Percentiles rank a stretch among this genome's conserved stretches.
Conservation (phyloP, 1,140 invertebrate genomes). For the Bombus turneri region DNA sequence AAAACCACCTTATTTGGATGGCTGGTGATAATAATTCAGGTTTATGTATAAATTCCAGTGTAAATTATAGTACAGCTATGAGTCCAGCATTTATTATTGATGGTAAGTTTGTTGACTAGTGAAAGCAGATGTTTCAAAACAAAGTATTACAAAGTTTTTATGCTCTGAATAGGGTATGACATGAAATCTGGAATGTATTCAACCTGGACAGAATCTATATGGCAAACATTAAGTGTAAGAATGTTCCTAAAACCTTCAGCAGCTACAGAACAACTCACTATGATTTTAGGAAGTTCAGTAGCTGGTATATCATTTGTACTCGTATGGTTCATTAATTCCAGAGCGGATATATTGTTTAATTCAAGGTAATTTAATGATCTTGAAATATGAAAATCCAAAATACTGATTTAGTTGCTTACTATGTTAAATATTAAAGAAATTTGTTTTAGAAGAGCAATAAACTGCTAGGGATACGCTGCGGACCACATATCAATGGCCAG, state of each 20-base stretch:
- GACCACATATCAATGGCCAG: slow-evolving; percentile 76
- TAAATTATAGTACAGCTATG: slow-evolving; percentile 88
- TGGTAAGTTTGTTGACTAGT: slow-evolving; percentile 80
- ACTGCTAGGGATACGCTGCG: slow-evolving; percentile 77
- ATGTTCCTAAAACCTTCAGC: slow-evolving; percentile 92
- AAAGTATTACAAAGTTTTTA: slow-evolving; percentile 23
- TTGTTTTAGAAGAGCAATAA: slow-evolving; percentile 67
- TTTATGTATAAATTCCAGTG: slow-evolving; percentile 89
- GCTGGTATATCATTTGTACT: slow-evolving; percentile 86
- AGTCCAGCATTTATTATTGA: slow-evolving; percentile 91
- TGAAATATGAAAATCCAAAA: neutral
- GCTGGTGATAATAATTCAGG: slow-evolving; percentile 85
- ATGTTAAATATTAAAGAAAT: slow-evolving; percentile 2
- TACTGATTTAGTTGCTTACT: neutral
- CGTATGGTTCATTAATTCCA: slow-evolving; percentile 87
- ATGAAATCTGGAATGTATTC: slow-evolving; percentile 91
- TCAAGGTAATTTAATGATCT: slow-evolving; percentile 67
- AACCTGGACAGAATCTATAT: slow-evolving; percentile 96
- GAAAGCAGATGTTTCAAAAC: neutral
- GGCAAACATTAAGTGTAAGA: slow-evolving; percentile 88
- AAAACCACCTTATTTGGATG: slow-evolving; percentile 82
- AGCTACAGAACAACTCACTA: slow-evolving; percentile 86
- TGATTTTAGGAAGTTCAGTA: slow-evolving; percentile 85
- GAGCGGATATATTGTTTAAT: slow-evolving; percentile 86
- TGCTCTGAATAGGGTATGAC: slow-evolving; percentile 87